Percentiles rank a stretch among this genome's conserved stretches.
These are phyloP conservation scores for Chloroclysta siterata DNA, from an alignment of 2,888 invertebrate species.

Conservation along the genomic window DNA sequence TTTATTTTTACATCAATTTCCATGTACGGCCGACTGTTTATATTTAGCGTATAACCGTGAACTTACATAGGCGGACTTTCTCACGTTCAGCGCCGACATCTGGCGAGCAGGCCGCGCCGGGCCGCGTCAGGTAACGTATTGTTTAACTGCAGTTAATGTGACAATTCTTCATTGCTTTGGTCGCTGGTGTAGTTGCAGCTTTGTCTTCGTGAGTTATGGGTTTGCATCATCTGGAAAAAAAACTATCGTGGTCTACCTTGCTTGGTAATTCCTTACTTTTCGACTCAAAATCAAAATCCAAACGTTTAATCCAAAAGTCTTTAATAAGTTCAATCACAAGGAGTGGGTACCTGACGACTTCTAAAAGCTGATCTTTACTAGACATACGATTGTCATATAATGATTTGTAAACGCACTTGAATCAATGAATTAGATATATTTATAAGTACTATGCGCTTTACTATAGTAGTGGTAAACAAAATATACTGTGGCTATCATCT, in stretches of 20 bases:
- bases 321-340: too few relatives aligned
- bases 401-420: too few relatives aligned
- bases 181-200: constrained; percentile 19
- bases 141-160: constrained; percentile 46
- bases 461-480: too few relatives aligned
- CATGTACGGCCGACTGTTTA: constrained; percentile 27
- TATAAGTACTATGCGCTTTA: too few relatives aligned
- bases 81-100: constrained; percentile 49
- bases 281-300: too few relatives aligned
- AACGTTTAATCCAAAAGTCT: too few relatives aligned
- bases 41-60: constrained; percentile 18
- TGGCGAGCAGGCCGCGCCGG: constrained; percentile 49
- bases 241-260: neutral
- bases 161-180: constrained; percentile 37
- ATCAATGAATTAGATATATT: too few relatives aligned
- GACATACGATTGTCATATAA: too few relatives aligned
- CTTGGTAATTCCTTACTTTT: too few relatives aligned
- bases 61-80: constrained; percentile 34
- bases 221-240: constrained; percentile 9
- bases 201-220: constrained; percentile 15
- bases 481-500: too few relatives aligned
- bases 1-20: constrained; percentile 23
- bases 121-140: constrained; percentile 56
- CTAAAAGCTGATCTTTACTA: too few relatives aligned
- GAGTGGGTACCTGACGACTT: too few relatives aligned